Evolutionary conservation across 2,113 vertebrate species (phyloP), one percentile per base, ranked within the genome.

Genomic region (Xiphophorus hellerii): DNA sequence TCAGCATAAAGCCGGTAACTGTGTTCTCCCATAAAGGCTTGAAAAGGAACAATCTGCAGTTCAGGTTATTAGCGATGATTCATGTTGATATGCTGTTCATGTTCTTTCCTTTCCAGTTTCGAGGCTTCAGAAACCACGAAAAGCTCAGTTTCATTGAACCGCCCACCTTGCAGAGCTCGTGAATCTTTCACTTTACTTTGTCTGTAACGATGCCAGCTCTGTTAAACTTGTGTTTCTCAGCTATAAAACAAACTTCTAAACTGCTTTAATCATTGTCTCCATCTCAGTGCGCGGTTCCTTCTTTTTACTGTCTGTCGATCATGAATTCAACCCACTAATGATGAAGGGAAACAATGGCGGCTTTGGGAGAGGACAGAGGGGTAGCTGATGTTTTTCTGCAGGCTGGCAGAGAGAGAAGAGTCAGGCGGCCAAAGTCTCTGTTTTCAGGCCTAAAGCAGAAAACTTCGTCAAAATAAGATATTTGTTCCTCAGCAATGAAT

Each of bases 401-500:
- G 15, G 66, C 70, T 77, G 73, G 72, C 67, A 51, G n/a, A 58
- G 4, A 42, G 22, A 58, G 6, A 58, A 29, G 14, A n/a, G n/a
- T 58, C 30, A 58, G 30, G 54, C 28, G 22, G 42, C 68, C 82
- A 87, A 84, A 66, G 9, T 73, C 67, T 70, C 74, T 77, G 48
- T 60, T 69, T 62, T 51, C 69, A 54, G 14, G 35, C 42, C 37
- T 39, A 51, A 75, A 74, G 33, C 73, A 76, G 62, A 84, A 83
- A 77, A 71, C 8, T 10, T 20, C 67, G 80, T 78, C 35, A 84
- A 85, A 84, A 84, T 62, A 81, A 78, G 77, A 83, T 81, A 76
- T 87, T 81, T 39, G 75, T 60, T 68, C 30, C 37, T 14, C 5
- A 63, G 22, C 5, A 76, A 78, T 87, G 76, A 84, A 88, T 76